phyloP scores from a whole-genome alignment of 2,888 invertebrate genomes.

The Campaea margaritaria region DNA sequence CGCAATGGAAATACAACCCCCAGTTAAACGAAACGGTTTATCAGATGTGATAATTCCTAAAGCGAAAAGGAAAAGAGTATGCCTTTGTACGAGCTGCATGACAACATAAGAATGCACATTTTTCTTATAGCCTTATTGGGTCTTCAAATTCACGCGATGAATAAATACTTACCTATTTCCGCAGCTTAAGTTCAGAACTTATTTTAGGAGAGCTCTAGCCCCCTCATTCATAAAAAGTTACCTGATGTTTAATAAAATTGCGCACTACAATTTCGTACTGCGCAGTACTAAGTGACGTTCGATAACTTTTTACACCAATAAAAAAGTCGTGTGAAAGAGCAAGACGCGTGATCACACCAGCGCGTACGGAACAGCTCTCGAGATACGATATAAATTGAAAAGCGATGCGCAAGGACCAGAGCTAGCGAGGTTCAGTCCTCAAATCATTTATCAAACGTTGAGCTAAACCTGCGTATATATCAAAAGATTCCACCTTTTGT shows the following conservation, averaged over 20 bases:
- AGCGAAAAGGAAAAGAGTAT: slow-evolving; percentile 2
- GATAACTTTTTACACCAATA: too few relatives aligned
- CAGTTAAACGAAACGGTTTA: slow-evolving; percentile 15
- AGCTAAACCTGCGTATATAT: slow-evolving; percentile 1
- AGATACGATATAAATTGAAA: background rate
- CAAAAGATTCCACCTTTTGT: slow-evolving; percentile 3
- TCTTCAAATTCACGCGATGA: background rate
- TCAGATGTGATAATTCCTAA: slow-evolving; percentile 10
- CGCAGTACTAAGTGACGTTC: too few relatives aligned
- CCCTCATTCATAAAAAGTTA: too few relatives aligned
- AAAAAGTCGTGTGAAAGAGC: too few relatives aligned
- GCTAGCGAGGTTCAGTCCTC: too few relatives aligned
- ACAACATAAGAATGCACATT: background rate
- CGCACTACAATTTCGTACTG: too few relatives aligned
- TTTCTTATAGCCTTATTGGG: background rate
- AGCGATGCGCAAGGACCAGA: too few relatives aligned
- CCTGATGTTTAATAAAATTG: too few relatives aligned
- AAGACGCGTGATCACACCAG: background rate
- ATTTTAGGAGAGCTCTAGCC: too few relatives aligned
- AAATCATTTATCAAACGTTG: background rate
- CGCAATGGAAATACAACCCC: slow-evolving; percentile 28
- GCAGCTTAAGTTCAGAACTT: too few relatives aligned
- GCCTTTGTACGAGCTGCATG: background rate
- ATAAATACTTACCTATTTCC: too few relatives aligned
- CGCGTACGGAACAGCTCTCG: background rate